phyloP scores from a whole-genome alignment of 2,888 invertebrate species.

The Aromia moschata region DNA sequence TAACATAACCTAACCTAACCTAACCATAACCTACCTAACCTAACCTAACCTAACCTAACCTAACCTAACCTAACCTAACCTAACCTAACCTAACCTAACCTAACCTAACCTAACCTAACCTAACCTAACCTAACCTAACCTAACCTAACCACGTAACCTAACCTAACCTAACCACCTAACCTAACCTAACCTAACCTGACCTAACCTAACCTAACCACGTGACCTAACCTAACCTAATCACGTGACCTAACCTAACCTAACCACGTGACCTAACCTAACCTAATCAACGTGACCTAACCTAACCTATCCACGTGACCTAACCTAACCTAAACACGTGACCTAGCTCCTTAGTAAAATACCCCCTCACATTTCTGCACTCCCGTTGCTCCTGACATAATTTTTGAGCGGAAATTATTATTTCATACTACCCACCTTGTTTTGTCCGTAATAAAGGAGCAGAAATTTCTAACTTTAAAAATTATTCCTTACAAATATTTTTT shows the following conservation, averaged over 20 bases:
- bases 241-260: constrained; percentile 14
- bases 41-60: background rate
- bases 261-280: too few relatives aligned
- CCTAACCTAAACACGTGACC: too few relatives aligned
- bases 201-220: constrained; percentile 19
- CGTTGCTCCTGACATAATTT: too few relatives aligned
- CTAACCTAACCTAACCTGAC: constrained; percentile 18
- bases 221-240: constrained; percentile 23
- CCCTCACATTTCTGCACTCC: too few relatives aligned
- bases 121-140: constrained; percentile 16
- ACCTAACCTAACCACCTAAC: constrained; percentile 17
- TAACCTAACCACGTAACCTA: constrained; percentile 25
- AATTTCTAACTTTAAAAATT: too few relatives aligned
- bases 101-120: background rate
- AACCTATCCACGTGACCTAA: background rate
- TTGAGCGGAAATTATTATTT: too few relatives aligned
- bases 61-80: background rate
- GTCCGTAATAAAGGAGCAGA: too few relatives aligned
- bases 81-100: background rate
- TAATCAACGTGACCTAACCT: background rate
- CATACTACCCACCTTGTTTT: constrained; percentile 32
- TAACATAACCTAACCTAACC: background rate
- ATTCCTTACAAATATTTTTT: too few relatives aligned
- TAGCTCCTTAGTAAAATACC: too few relatives aligned
- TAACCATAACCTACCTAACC: background rate